These are phyloP conservation scores for Python bivittatus DNA, from an alignment of 2,113 vertebrate species.

Conservation along the genomic window DNA sequence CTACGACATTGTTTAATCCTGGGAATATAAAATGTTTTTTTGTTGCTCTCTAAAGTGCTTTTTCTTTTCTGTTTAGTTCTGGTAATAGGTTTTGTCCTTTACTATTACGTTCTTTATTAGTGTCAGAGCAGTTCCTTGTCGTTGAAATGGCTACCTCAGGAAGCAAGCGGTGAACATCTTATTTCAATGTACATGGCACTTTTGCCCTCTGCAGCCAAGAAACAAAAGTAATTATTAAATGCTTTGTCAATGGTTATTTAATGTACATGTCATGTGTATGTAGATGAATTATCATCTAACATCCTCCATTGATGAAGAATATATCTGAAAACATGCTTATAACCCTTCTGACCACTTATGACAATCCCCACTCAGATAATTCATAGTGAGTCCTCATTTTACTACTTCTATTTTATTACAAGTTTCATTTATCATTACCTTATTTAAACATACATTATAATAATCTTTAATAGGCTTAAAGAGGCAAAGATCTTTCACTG, in stretches of 20 bases:
- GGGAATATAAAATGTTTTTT: not conserved
- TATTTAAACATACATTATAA: not conserved
- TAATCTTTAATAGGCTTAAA: constrained; percentile 18
- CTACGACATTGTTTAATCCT: not conserved
- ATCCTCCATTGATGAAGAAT: constrained; percentile 5
- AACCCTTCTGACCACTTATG: constrained; percentile 36
- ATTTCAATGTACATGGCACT: constrained; percentile 7
- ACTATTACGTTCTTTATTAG: not conserved
- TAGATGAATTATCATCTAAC: constrained; percentile 15
- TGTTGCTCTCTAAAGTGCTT: not conserved
- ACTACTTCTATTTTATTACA: constrained; percentile 21
- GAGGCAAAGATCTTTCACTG: constrained; percentile 34
- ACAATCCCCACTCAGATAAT: constrained; percentile 41
- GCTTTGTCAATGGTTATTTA: not conserved
- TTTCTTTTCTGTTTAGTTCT: not conserved
- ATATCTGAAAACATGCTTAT: constrained; percentile 49
- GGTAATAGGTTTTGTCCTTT: not conserved
- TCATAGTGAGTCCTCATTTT: constrained; percentile 34
- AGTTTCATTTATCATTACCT: constrained; percentile 35
- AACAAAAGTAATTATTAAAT: constrained; percentile 2
- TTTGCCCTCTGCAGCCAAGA: not conserved
- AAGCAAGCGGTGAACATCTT: not conserved
- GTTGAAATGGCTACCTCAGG: not conserved
- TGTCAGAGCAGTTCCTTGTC: not conserved
- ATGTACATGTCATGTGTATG: not conserved